phyloP scores from a whole-genome alignment of 2,888 invertebrate species.

The Tipula unca region DNA sequence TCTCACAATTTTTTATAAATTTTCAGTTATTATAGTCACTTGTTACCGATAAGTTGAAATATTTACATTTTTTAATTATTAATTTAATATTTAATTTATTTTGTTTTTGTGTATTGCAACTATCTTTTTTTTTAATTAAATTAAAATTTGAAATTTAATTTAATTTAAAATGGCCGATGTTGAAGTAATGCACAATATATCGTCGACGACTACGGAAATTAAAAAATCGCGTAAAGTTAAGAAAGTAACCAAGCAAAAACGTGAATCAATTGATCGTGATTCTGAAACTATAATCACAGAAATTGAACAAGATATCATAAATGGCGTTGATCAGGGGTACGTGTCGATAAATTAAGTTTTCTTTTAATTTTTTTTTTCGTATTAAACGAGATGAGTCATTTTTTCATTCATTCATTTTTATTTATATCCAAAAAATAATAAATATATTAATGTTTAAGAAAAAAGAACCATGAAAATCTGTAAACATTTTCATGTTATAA shows the following conservation, averaged over 20 bases:
- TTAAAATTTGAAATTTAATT: not conserved
- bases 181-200: conserved; percentile 73
- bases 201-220: conserved; percentile 57
- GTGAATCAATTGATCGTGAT: conserved; percentile 61
- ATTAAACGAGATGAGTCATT: not conserved
- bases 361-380: not conserved
- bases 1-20: not conserved
- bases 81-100: not conserved
- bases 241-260: conserved; percentile 67
- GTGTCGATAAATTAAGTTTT: conserved; percentile 52
- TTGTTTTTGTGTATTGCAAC: not conserved
- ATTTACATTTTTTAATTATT: not conserved
- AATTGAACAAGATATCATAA: conserved; percentile 54
- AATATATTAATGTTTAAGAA: not conserved
- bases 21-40: not conserved
- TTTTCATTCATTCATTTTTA: not conserved
- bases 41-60: conserved; percentile 3
- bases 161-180: conserved; percentile 77
- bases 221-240: conserved; percentile 85
- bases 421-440: not conserved
- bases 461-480: not conserved
- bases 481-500: not conserved
- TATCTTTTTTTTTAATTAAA: not conserved
- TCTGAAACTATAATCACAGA: conserved; percentile 77
- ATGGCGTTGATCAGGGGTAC: conserved; percentile 70